These are phyloP conservation scores for Acleris emargana DNA, from an alignment of 2,888 invertebrate genomes.

Conservation along the genomic window DNA sequence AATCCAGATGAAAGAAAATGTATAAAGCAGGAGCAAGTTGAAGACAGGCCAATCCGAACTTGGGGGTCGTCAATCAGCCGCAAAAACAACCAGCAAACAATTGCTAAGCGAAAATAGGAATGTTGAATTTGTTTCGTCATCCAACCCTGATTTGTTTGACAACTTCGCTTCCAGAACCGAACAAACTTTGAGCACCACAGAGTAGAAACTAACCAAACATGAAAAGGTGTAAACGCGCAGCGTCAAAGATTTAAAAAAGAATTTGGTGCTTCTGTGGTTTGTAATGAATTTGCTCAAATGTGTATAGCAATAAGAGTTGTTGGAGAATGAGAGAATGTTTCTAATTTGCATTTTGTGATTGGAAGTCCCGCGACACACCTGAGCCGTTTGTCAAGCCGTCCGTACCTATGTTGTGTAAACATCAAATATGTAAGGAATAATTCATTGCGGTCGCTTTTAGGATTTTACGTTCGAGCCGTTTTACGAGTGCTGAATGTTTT, in stretches of 20 bases:
- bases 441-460: slow-evolving; percentile 48
- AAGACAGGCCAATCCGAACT: slow-evolving; percentile 50
- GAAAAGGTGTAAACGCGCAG: slow-evolving; percentile 5
- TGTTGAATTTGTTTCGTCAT: slow-evolving; percentile 53
- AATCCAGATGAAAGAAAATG: slow-evolving; percentile 34
- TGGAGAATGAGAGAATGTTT: slow-evolving; percentile 47
- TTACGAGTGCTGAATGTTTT: slow-evolving; percentile 48
- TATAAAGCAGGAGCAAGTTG: slow-evolving; percentile 33
- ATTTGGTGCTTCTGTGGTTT: slow-evolving; percentile 20
- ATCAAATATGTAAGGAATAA: slow-evolving; percentile 58
- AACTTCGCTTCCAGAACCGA: slow-evolving; percentile 34
- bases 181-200: slow-evolving; percentile 28
- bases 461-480: slow-evolving; percentile 46
- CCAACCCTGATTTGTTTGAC: slow-evolving; percentile 49
- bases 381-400: slow-evolving; percentile 55
- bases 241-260: not conserved
- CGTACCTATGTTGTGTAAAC: slow-evolving; percentile 50
- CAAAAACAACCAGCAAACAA: slow-evolving; percentile 42
- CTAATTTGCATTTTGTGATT: slow-evolving; percentile 65
- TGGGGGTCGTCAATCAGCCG: slow-evolving; percentile 51
- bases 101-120: slow-evolving; percentile 45
- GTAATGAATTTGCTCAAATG: slow-evolving; percentile 51
- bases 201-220: slow-evolving; percentile 36
- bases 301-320: slow-evolving; percentile 49
- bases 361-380: slow-evolving; percentile 56